Evolutionary conservation across 2,888 invertebrate species (phyloP).

Genomic region (Keiferia lycopersicella): DNA sequence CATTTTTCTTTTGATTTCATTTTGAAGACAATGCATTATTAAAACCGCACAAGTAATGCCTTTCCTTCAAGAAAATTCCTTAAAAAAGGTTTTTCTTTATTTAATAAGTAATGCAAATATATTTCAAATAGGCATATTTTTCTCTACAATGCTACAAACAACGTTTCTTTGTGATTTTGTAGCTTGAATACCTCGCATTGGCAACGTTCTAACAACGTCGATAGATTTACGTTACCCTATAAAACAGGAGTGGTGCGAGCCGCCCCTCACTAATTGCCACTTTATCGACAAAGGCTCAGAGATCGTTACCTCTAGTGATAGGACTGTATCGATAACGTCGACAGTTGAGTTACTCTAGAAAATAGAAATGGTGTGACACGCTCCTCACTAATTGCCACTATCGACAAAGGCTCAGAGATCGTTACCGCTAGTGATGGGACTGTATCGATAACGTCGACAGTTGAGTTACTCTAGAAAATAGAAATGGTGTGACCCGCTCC

Average conservation of each 20-base stretch:
- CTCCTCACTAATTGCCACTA: slow-evolving; percentile 53
- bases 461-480: slow-evolving; percentile 24
- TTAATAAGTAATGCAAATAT: too few species aligned
- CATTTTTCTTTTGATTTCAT: too few species aligned
- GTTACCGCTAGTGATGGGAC: slow-evolving; percentile 37
- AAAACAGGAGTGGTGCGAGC: slow-evolving; percentile 30
- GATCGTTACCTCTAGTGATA: slow-evolving; percentile 42
- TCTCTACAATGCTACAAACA: not conserved
- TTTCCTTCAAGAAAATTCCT: too few species aligned
- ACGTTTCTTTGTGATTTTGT: not conserved
- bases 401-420: slow-evolving; percentile 46
- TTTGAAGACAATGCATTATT: too few species aligned
- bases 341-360: slow-evolving; percentile 27
- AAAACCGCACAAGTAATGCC: too few species aligned
- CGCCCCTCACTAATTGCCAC: slow-evolving; percentile 51
- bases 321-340: slow-evolving; percentile 30
- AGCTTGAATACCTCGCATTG: not conserved
- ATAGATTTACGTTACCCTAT: slow-evolving; percentile 26
- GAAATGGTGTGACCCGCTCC: slow-evolving; percentile 32
- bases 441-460: slow-evolving; percentile 19
- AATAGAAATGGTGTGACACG: slow-evolving; percentile 30
- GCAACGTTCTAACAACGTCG: slow-evolving; percentile 20
- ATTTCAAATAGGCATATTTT: too few species aligned
- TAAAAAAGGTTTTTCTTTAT: too few species aligned
- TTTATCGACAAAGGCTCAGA: slow-evolving; percentile 49